phyloP scores from a whole-genome alignment of 1,140 invertebrate species.

The Heliconius eleuchia region DNA sequence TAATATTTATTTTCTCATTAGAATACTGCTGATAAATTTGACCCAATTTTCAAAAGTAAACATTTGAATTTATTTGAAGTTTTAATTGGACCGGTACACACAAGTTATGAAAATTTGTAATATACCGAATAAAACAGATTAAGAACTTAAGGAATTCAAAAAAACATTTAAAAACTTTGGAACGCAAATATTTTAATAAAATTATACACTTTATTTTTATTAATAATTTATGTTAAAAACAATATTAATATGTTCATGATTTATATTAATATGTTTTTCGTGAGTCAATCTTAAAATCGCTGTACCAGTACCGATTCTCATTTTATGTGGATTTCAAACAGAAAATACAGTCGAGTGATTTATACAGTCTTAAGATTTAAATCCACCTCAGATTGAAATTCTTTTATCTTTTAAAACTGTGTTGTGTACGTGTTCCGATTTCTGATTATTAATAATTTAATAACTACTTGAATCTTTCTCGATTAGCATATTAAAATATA shows the following conservation, averaged over 20 bases:
- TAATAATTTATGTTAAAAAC: too few species aligned
- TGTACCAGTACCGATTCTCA: background rate
- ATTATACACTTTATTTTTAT: too few species aligned
- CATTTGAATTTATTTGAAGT: background rate
- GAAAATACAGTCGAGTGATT: constrained; percentile 1
- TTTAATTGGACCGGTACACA: background rate
- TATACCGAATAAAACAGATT: too few species aligned
- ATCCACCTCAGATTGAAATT: background rate
- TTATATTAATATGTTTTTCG: too few species aligned
- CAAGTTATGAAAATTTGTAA: too few species aligned
- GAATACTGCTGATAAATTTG: background rate
- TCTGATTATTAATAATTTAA: background rate
- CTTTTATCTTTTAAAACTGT: background rate
- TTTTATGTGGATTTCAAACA: background rate
- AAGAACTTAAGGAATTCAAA: too few species aligned
- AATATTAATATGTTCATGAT: too few species aligned
- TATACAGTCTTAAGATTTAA: constrained; percentile 1
- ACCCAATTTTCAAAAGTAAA: background rate
- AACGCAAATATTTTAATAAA: too few species aligned
- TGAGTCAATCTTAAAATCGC: background rate
- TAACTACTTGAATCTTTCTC: too few species aligned
- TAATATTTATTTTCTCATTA: background rate
- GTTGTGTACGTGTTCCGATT: background rate
- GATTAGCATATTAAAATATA: too few species aligned
- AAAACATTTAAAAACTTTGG: too few species aligned